A percentile compares a stretch with the other conserved stretches of the same genome.
Evolutionary conservation across 2,888 invertebrate genomes (phyloP).

Genomic region (Euzetes globulus): DNA sequence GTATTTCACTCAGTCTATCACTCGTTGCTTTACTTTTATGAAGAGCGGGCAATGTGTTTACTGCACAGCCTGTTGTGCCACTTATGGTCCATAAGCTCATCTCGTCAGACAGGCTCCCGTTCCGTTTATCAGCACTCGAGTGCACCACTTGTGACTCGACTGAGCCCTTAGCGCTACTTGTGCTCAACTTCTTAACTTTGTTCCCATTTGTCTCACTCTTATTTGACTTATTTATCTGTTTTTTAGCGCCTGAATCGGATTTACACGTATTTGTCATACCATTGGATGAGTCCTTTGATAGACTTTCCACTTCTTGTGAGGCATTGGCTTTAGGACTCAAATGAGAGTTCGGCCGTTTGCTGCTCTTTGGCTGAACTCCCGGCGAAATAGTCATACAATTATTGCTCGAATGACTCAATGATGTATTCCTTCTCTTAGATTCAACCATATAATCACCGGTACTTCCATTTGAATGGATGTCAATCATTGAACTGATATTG

Average conservation of each 20-base stretch:
- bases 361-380: slow-evolving; percentile 1
- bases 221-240: neutral
- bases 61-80: neutral
- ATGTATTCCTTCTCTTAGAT: neutral
- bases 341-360: neutral
- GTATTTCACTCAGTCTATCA: slow-evolving; percentile 23
- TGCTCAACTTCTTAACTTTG: neutral
- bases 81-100: neutral
- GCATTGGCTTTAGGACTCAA: neutral
- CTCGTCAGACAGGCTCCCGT: neutral
- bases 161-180: neutral
- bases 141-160: slow-evolving; percentile 20
- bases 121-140: slow-evolving; percentile 12
- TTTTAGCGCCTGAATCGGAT: neutral
- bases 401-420: neutral
- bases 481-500: neutral
- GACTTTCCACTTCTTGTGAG: neutral
- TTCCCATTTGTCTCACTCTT: neutral
- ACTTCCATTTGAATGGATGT: neutral
- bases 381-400: neutral
- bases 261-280: neutral
- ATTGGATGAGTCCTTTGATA: neutral
- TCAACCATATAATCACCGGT: neutral
- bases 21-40: neutral
- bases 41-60: neutral